Percentiles rank a stretch among this genome's conserved stretches.
These are phyloP conservation scores for Chymomyza caudatula DNA, from an alignment of 2,888 invertebrate genomes.

Conservation along the genomic window DNA sequence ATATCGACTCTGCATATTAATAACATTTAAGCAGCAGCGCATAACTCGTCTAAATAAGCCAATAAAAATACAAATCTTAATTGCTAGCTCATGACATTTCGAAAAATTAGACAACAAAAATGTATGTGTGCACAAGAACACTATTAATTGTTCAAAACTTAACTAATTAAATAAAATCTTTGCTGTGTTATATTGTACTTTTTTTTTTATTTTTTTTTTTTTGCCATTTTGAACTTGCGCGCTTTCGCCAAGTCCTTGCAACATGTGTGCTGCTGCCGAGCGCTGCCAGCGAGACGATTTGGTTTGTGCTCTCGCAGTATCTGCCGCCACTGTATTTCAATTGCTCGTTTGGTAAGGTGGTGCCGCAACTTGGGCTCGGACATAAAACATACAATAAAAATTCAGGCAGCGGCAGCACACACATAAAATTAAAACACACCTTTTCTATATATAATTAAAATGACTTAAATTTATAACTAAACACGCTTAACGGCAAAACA, in stretches of 20 bases:
- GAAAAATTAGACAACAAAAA: too few relatives aligned
- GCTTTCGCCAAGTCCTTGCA: slow-evolving; percentile 17
- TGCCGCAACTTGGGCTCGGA: slow-evolving; percentile 40
- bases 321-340: slow-evolving; percentile 52
- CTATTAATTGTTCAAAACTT: too few relatives aligned
- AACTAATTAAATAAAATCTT: too few relatives aligned
- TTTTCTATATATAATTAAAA: slow-evolving; percentile 37
- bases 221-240: not conserved
- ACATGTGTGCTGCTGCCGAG: slow-evolving; percentile 36
- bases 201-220: not conserved
- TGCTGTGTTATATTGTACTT: too few relatives aligned
- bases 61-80: too few relatives aligned
- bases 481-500: slow-evolving; percentile 20
- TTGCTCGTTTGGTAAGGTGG: slow-evolving; percentile 60
- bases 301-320: slow-evolving; percentile 42
- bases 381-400: not conserved
- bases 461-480: slow-evolving; percentile 25
- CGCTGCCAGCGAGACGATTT: slow-evolving; percentile 13
- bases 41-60: too few relatives aligned
- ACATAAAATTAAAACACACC: slow-evolving; percentile 18
- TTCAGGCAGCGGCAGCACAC: slow-evolving; percentile 20
- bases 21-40: too few relatives aligned
- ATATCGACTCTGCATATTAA: too few relatives aligned
- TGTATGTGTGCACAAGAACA: too few relatives aligned
- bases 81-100: too few relatives aligned